Conservation (phyloP, 2,888 invertebrate genomes). For the Agrochola lychnidis region DNA sequence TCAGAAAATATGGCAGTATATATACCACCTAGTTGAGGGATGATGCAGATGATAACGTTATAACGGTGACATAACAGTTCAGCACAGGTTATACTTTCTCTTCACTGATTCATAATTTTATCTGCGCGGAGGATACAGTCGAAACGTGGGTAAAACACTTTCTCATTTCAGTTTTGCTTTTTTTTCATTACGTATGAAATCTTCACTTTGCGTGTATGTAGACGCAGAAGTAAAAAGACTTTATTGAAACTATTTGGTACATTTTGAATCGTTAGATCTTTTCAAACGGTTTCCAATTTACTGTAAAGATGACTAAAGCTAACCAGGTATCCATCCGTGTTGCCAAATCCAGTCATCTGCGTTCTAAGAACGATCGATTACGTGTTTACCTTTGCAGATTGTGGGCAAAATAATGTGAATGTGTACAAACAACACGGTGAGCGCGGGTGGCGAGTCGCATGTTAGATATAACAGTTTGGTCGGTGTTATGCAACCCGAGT, state of each 20-base stretch:
- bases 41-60: slow-evolving; percentile 46
- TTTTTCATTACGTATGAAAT: slow-evolving; percentile 48
- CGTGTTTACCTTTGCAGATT: slow-evolving; percentile 72
- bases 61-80: slow-evolving; percentile 62
- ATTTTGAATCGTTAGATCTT: slow-evolving; percentile 1
- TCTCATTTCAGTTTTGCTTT: slow-evolving; percentile 62
- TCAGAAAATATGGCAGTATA: slow-evolving; percentile 3
- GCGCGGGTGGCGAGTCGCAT: slow-evolving; percentile 67
- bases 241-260: neutral
- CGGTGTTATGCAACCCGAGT: slow-evolving; percentile 84
- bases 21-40: slow-evolving; percentile 19
- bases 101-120: slow-evolving; percentile 65
- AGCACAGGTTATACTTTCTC: slow-evolving; percentile 68
- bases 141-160: slow-evolving; percentile 62
- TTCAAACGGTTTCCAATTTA: slow-evolving; percentile 6
- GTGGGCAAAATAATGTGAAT: slow-evolving; percentile 80
- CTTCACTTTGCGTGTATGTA: slow-evolving; percentile 3
- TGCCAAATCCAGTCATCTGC: slow-evolving; percentile 73
- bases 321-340: slow-evolving; percentile 71
- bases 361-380: slow-evolving; percentile 76
- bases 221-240: neutral
- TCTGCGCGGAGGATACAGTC: slow-evolving; percentile 54
- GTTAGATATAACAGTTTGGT: slow-evolving; percentile 71
- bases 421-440: slow-evolving; percentile 81
- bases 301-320: slow-evolving; percentile 45